Percentiles rank a stretch among this genome's conserved stretches.
phyloP scores from a whole-genome alignment of 2,888 invertebrate genomes.

The Lysandra bellargus region DNA sequence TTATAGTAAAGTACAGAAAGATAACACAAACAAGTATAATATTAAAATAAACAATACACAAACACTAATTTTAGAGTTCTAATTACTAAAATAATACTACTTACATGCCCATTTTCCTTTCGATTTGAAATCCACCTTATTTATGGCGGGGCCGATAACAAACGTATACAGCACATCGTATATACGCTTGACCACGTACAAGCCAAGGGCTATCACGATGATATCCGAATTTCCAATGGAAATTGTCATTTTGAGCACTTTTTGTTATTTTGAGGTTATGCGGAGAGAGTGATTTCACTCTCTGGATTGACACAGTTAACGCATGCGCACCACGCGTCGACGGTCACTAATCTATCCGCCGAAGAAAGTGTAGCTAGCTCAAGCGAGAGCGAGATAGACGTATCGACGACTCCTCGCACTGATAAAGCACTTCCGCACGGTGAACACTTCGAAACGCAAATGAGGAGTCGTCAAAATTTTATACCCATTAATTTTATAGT shows the following conservation, averaged over 20 bases:
- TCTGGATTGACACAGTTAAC: conserved; percentile 63
- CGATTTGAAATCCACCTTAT: conserved; percentile 83
- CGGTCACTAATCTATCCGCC: conserved; percentile 11
- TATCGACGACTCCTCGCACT: not conserved
- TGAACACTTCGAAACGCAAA: not conserved
- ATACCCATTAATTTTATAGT: conserved; percentile 1
- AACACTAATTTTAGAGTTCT: not conserved
- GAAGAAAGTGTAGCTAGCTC: conserved; percentile 22
- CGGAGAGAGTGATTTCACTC: conserved; percentile 48
- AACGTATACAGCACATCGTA: conserved; percentile 57
- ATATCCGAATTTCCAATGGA: conserved; percentile 72
- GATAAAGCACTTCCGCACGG: conserved; percentile 24
- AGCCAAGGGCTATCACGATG: conserved; percentile 59
- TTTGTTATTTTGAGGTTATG: conserved; percentile 53
- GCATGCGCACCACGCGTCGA: conserved; percentile 64
- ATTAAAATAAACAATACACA: not conserved
- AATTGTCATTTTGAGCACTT: conserved; percentile 50
- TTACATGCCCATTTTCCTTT: conserved; percentile 91
- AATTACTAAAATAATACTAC: conserved; percentile 50
- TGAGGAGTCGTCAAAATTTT: not conserved
- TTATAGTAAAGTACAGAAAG: not conserved
- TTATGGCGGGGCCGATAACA: conserved; percentile 77
- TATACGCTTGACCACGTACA: conserved; percentile 52
- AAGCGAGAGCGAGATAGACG: not conserved
- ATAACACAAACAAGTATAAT: not conserved